Base-by-base conservation (phyloP, 1,140 invertebrate species). In the Drosophila mojavensis region DNA sequence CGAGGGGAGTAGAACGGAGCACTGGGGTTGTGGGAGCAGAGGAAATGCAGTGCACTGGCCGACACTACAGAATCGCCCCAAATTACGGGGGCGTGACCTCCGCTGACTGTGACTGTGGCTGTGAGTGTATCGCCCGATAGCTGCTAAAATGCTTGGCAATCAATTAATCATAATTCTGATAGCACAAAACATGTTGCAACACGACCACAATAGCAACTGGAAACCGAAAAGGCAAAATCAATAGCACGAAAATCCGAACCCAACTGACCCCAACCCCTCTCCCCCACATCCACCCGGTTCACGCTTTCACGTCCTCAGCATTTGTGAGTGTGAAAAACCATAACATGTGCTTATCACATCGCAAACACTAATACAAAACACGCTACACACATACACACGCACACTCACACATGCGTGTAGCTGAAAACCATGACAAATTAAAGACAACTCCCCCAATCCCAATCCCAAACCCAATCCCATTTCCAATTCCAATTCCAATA, bases 151-250 rank as follows among this genome's bases (percentile, higher is more conserved):
- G 74, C 81, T 78, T 68, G 72, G 79, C 83, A 83, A 88, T 79
- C 83, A 86, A 86, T 86, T 86, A 86, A 86, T 86, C 83, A 86
- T 86, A 86, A 79, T 86, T 81, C 73, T 64, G 76, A 86, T 86
- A 83, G 77, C 79, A 88, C 63, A 70, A 83, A 78, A 78, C 83
- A 83, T 79, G 83, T 82, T 70, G 67, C 67, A 75, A 70, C 72
- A 75, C 60, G 67, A 75, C 72, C 59, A 36, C 67, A 79, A 80
- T 64, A 54, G 70, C 81, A 85, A 85, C 75, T 81, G 68, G 60
- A 65, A 73, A 53, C 54, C 51, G 58, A 69, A 70, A 63, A 64
- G 63, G 62, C 54, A 73, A 81, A 71, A 83, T 86, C 84, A 75
- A 85, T 85, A 84, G 72, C 69, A 74, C 54, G 53, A 59, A 70